Percentiles rank a stretch among this genome's conserved stretches.
Evolutionary conservation across 2,888 invertebrate species (phyloP).

Genomic region (Trissolcus japonicus): DNA sequence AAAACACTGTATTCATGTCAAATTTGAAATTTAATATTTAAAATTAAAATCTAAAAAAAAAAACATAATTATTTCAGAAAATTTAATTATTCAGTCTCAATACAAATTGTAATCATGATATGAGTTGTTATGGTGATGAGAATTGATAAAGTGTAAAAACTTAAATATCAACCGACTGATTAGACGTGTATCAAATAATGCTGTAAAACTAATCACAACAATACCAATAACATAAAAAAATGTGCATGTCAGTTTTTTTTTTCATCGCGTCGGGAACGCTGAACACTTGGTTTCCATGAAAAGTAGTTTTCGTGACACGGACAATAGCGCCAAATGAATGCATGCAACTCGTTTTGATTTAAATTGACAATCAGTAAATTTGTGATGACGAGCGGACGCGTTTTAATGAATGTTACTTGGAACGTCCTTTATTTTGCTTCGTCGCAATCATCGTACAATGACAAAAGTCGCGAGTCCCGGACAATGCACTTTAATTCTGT

Average conservation of each 20-base stretch:
- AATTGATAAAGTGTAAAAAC: too few relatives aligned
- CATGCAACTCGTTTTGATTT: conserved; percentile 46
- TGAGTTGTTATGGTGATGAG: too few relatives aligned
- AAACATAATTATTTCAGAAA: too few relatives aligned
- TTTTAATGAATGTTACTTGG: conserved; percentile 60
- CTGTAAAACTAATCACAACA: conserved; percentile 25
- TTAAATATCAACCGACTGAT: too few relatives aligned
- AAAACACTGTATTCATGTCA: too few relatives aligned
- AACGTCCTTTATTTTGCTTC: conserved; percentile 32
- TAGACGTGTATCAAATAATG: too few relatives aligned
- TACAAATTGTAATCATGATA: too few relatives aligned
- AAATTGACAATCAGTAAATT: conserved; percentile 55
- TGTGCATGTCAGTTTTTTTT: conserved; percentile 7
- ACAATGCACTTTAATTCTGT: conserved; percentile 28
- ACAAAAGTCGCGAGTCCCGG: conserved; percentile 23
- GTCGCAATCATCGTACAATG: conserved; percentile 17
- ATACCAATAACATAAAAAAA: too few relatives aligned
- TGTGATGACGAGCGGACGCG: conserved; percentile 38
- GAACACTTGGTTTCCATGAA: conserved; percentile 19
- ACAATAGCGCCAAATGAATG: conserved; percentile 53
- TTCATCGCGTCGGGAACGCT: conserved; percentile 7
- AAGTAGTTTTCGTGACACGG: conserved; percentile 28
- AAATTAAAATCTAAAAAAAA: too few relatives aligned
- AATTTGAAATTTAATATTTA: too few relatives aligned
- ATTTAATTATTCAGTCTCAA: too few relatives aligned